phyloP scores from a whole-genome alignment of 2,888 invertebrate genomes.

The Aethes cnicana region DNA sequence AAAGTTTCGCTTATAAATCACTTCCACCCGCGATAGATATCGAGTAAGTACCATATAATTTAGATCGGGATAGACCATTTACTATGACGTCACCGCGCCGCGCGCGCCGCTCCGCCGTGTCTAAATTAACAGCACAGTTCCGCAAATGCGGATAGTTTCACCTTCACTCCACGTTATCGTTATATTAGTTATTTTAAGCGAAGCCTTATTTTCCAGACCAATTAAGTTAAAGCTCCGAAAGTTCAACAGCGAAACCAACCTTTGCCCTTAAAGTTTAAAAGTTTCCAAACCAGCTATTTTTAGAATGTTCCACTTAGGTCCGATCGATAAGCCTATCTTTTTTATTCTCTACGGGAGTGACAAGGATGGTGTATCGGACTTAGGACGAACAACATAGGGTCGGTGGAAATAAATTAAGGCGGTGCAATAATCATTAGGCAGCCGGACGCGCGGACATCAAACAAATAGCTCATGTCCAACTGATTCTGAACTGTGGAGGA shows the following conservation, averaged over 20 bases:
- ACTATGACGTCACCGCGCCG: slow-evolving; percentile 43
- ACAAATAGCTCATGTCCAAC: slow-evolving; percentile 32
- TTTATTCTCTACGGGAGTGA: slow-evolving; percentile 9
- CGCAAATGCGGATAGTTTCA: slow-evolving; percentile 49
- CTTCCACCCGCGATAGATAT: slow-evolving; percentile 36
- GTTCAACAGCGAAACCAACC: slow-evolving; percentile 20
- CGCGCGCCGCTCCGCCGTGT: slow-evolving; percentile 35
- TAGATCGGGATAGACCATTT: slow-evolving; percentile 43
- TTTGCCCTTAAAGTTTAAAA: slow-evolving; percentile 25
- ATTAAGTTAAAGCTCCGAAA: slow-evolving; percentile 7
- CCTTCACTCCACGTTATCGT: no score
- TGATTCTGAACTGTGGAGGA: slow-evolving; percentile 23
- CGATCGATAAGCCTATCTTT: slow-evolving; percentile 26
- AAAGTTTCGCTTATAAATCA: slow-evolving; percentile 36
- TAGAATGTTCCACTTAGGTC: slow-evolving; percentile 21
- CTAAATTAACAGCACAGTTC: slow-evolving; percentile 57
- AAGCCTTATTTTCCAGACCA: background rate
- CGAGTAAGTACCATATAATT: slow-evolving; percentile 46
- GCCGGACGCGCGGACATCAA: slow-evolving; percentile 28
- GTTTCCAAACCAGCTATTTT: slow-evolving; percentile 22
- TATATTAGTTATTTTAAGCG: slow-evolving; percentile 6
- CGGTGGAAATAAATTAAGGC: slow-evolving; percentile 24
- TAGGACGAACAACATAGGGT: slow-evolving; percentile 17
- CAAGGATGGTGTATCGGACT: slow-evolving; percentile 7
- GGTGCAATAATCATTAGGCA: slow-evolving; percentile 31